Base-by-base conservation (phyloP, 2,113 vertebrate species). In the Psettodes erumei region DNA sequence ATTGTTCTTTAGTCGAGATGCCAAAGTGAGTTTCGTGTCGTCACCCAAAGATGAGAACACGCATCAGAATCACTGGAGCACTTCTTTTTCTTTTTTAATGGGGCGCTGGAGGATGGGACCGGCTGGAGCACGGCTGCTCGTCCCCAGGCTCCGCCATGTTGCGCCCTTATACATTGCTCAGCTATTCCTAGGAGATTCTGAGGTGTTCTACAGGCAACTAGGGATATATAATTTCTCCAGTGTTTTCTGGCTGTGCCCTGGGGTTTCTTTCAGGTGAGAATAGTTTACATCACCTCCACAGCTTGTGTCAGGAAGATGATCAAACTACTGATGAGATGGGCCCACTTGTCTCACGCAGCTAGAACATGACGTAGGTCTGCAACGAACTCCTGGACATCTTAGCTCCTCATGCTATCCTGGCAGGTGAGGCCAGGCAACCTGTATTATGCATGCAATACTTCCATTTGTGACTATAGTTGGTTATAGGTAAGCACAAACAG, bases 11-110 rank as follows among this genome's bases (percentile, higher is more conserved):
- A 55, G 53, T 43, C 8, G 12, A 75, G 54, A 83, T 1, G 23
- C 75, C 81, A 83, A 83, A 79, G 82, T 56, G 25, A 62, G 2
- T 11, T 19, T n/a, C n/a, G n/a, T n/a, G n/a, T n/a, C n/a, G n/a
- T n/a, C n/a, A n/a, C n/a, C n/a, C n/a, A n/a, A n/a, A n/a, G n/a
- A n/a, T n/a, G n/a, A n/a, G n/a, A n/a, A n/a, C n/a, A n/a, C n/a
- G n/a, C n/a, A n/a, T n/a, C n/a, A n/a, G n/a, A n/a, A n/a, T n/a
- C n/a, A n/a, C n/a, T n/a, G n/a, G n/a, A n/a, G n/a, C n/a, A n/a
- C n/a, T n/a, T n/a, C n/a, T n/a, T n/a, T n/a, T n/a, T n/a, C n/a
- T n/a, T n/a, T n/a, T n/a, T n/a, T n/a, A n/a, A n/a, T n/a, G n/a
- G n/a, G n/a, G n/a, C n/a, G n/a, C n/a, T n/a, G n/a, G n/a, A n/a